These are phyloP conservation scores for Cladopsammia gracilis DNA, from an alignment of 64 coral and sea anemone species.

Conservation along the genomic window DNA sequence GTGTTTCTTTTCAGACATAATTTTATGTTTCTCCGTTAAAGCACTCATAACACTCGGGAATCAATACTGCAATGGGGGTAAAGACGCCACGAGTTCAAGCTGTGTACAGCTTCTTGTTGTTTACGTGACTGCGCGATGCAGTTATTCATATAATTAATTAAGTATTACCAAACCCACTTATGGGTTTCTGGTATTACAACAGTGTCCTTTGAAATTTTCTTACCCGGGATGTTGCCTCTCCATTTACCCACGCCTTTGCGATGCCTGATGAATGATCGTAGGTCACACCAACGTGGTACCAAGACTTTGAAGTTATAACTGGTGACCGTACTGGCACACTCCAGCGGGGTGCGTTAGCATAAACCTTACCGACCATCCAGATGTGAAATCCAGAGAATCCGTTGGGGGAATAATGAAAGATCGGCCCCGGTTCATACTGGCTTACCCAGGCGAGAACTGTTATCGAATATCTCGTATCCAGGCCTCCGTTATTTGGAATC, in stretches of 20 bases:
- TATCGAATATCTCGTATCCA: conserved; percentile 5
- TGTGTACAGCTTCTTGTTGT: no score
- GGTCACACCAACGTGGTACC: background rate
- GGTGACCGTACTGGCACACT: background rate
- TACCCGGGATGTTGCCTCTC: background rate
- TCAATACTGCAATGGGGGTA: no score
- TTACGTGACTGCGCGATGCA: no score
- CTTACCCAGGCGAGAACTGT: background rate
- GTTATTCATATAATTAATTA: no score
- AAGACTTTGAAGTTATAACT: background rate
- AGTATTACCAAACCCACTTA: no score
- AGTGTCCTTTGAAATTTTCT: no score
- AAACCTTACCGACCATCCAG: background rate
- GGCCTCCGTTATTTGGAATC: background rate
- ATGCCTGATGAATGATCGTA: background rate
- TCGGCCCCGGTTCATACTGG: background rate
- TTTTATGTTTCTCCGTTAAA: no score
- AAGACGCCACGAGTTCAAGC: no score
- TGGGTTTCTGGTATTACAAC: no score
- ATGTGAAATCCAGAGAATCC: background rate
- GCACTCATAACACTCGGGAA: no score
- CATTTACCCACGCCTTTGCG: background rate
- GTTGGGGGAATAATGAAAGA: background rate
- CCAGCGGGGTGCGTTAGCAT: background rate
- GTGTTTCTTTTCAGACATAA: no score